Evolutionary conservation across 2,113 vertebrate genomes (phyloP).

Genomic region (Bolborhynchus lineola): DNA sequence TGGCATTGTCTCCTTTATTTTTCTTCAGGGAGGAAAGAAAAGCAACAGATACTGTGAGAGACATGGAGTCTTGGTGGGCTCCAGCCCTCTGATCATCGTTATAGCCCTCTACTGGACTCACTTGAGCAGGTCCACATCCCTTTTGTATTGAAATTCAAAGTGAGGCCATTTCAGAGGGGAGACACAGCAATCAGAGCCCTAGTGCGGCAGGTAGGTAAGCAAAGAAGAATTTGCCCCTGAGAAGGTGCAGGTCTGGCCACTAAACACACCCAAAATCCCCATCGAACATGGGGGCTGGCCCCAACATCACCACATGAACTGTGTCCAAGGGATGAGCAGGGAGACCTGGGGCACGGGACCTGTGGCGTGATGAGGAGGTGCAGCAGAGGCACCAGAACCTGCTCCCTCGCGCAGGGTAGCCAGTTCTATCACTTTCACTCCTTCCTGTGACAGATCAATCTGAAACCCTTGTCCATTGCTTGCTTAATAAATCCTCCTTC

Average conservation of each 20-base stretch:
- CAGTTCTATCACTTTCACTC: neutral
- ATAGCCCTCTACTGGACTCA: neutral
- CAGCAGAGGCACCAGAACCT: neutral
- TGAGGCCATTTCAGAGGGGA: neutral
- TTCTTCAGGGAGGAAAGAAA: neutral
- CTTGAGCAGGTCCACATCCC: neutral
- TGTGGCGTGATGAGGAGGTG: accelerated
- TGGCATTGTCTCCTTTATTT: neutral
- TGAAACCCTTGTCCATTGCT: neutral
- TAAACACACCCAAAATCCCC: neutral
- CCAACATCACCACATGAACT: accelerated
- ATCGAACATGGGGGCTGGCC: neutral
- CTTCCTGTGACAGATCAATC: neutral
- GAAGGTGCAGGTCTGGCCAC: neutral
- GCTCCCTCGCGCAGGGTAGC: neutral
- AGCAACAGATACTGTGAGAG: neutral
- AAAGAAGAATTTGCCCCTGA: neutral
- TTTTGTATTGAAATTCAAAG: neutral
- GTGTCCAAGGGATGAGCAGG: neutral
- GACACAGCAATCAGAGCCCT: accelerated
- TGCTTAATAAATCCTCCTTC: neutral
- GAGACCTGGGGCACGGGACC: neutral
- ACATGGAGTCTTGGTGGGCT: neutral
- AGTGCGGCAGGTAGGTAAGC: neutral
- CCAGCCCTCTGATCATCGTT: neutral